phyloP scores from a whole-genome alignment of 2,797 vertebrate species.

The Pipistrellus pygmaeus region DNA sequence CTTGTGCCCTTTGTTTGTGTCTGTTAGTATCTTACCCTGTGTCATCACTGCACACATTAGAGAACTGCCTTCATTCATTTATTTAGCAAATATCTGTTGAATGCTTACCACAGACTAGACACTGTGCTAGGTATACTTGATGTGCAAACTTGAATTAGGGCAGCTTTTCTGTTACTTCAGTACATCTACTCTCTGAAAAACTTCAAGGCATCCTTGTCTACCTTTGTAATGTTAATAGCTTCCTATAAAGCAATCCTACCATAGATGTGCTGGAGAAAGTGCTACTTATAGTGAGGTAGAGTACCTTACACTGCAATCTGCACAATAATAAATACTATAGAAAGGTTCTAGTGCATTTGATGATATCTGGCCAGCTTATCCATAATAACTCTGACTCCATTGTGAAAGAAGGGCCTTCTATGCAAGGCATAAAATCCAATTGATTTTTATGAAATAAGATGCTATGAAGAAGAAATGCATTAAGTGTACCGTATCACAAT shows the following conservation, averaged over 20 bases:
- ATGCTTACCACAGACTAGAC: background rate
- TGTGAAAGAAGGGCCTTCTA: slow-evolving; percentile 72
- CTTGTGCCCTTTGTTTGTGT: background rate
- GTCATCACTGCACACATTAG: background rate
- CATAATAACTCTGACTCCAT: slow-evolving; percentile 76
- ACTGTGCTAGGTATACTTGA: background rate
- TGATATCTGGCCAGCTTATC: slow-evolving; percentile 69
- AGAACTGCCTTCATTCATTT: background rate
- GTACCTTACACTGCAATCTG: slow-evolving; percentile 63
- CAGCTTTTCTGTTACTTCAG: background rate
- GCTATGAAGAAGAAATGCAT: slow-evolving; percentile 80
- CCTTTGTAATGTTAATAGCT: slow-evolving; percentile 71
- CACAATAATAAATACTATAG: slow-evolving; percentile 64
- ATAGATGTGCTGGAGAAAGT: slow-evolving; percentile 50
- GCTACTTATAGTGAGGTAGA: slow-evolving; percentile 38
- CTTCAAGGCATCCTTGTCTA: slow-evolving; percentile 51
- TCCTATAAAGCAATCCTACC: slow-evolving; percentile 60
- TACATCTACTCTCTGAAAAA: slow-evolving; percentile 36
- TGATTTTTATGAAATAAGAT: slow-evolving; percentile 84
- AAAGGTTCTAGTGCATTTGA: slow-evolving; percentile 69
- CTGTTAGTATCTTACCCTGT: background rate
- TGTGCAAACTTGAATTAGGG: background rate
- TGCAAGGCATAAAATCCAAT: slow-evolving; percentile 77
- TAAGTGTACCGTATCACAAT: slow-evolving; percentile 72
- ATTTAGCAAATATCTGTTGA: background rate